A percentile compares a stretch with the other conserved stretches of the same genome.
Conservation (phyloP, 2,113 vertebrate genomes). For the Dasyprocta punctata region DNA sequence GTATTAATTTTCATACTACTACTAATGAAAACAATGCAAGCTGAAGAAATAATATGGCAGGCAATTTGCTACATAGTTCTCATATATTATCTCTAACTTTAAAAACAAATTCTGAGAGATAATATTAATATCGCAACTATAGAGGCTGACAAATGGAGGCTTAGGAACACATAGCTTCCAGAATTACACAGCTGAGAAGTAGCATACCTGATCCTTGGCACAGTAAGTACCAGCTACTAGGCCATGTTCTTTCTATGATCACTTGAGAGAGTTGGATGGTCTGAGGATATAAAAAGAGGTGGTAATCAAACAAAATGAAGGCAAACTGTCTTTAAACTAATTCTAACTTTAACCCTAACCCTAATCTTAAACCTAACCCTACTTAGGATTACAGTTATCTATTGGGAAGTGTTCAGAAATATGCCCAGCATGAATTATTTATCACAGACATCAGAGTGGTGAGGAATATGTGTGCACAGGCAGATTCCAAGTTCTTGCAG, state of each 20-base stretch:
- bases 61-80: not conserved
- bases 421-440: not conserved
- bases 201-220: not conserved
- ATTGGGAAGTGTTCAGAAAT: not conserved
- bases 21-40: conserved; percentile 17
- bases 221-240: not conserved
- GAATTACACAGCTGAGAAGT: not conserved
- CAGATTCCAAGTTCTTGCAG: not conserved
- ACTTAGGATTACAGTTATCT: not conserved
- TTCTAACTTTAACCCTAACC: too few relatives aligned
- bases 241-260: not conserved
- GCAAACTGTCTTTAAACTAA: not conserved
- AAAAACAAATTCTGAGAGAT: not conserved
- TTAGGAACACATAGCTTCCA: not conserved
- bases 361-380: not conserved
- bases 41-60: not conserved
- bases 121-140: not conserved
- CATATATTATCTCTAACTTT: not conserved
- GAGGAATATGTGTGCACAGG: not conserved
- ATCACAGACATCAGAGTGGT: not conserved
- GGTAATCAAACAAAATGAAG: not conserved
- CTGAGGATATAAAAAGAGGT: not conserved
- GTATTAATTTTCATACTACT: not conserved
- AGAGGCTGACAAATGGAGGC: not conserved
- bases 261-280: not conserved